Evolutionary conservation across 2,797 vertebrate species (phyloP).

Genomic region (Sardinella longiceps): DNA sequence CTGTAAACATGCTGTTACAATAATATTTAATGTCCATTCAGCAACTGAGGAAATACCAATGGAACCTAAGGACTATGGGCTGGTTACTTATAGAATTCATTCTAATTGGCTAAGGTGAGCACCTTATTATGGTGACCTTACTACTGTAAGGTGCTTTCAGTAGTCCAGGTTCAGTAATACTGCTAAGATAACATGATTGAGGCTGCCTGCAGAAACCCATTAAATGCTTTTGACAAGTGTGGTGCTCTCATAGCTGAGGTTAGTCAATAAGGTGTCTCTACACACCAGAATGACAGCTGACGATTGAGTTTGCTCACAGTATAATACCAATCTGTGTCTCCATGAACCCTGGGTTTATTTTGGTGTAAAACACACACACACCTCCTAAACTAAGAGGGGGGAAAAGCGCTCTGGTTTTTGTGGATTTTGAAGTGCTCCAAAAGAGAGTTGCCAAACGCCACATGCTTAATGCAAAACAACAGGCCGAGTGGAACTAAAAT

Average conservation of each 20-base stretch:
- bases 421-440: background rate
- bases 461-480: slow-evolving; percentile 22
- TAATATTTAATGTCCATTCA: too few species aligned
- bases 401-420: background rate
- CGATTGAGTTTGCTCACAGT: background rate
- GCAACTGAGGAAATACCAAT: too few species aligned
- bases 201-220: background rate
- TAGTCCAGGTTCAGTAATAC: background rate
- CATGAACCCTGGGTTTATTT: background rate
- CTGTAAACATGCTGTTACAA: too few species aligned
- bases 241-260: background rate
- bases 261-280: background rate
- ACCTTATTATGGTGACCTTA: background rate
- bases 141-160: background rate
- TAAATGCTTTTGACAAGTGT: background rate
- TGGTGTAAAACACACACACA: background rate
- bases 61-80: too few species aligned
- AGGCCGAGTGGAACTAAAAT: background rate
- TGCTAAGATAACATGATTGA: background rate
- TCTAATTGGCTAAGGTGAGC: background rate
- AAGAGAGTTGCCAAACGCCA: background rate
- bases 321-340: background rate
- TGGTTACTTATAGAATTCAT: too few species aligned
- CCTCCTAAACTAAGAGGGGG: background rate
- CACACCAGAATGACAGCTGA: background rate